Evolutionary conservation across 2,888 invertebrate genomes (phyloP), one percentile per base, ranked within the genome.

Genomic region (Volucella zonaria): DNA sequence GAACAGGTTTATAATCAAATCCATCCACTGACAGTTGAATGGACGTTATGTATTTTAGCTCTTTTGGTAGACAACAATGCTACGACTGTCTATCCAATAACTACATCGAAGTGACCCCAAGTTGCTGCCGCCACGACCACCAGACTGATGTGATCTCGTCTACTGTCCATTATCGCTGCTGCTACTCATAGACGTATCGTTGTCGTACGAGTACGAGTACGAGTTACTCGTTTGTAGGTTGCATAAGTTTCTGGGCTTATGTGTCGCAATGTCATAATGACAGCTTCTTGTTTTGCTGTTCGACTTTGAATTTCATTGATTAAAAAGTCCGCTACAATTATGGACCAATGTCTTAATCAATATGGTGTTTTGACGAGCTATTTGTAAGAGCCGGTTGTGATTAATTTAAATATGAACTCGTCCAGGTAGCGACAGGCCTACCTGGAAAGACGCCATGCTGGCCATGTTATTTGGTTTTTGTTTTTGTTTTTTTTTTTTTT

Each of bases 211-310:
- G 15, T 54, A 31, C 59, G 62, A 75, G 62, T 77, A 67, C 82
- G 67, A 73, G 67, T 61, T n/a, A 40, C 45, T 73, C 23, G 52
- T 43, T 83, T 76, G 59, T 75, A 76, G 51, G 40, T 83, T 83
- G 64, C 80, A 76, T 80, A 83, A 83, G 70, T 38, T 71, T 66
- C 64, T 67, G 74, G 79, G 75, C 56, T 59, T 61, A 66, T 83
- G 70, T 83, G 80, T 75, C 59, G 80, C 66, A 83, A 80, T 79
- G 79, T 75, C 75, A 83, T 75, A 79, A 76, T 83, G 83, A 83
- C 75, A 83, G 80, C 80, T 83, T 75, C 80, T 83, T 79, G 79
- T 79, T 79, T 77, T 51, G 31, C 10, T 74, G 77, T 73, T 83
- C 66, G 79, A 66, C 70, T 79, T 71, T 79, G 83, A 80, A 83